phyloP scores from a whole-genome alignment of 2,113 vertebrate species.

The Oryzias celebensis region DNA sequence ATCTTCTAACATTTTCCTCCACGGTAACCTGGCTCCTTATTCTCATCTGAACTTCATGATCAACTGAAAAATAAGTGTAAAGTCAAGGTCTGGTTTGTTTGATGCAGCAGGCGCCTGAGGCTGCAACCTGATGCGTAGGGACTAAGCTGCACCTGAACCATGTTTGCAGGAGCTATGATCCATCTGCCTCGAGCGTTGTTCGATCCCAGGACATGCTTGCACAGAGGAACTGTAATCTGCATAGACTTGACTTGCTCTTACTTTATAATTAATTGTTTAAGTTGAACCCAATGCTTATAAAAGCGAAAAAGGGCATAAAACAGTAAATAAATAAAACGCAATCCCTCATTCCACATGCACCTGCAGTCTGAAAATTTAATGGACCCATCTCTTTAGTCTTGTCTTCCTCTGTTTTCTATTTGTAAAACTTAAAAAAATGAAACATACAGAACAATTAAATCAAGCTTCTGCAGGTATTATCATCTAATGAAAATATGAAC shows the following conservation, averaged over 20 bases:
- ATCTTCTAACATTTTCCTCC: neutral
- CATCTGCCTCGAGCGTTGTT: constrained; percentile 42
- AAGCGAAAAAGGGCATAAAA: neutral
- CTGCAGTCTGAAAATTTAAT: constrained; percentile 24
- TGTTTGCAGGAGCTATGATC: constrained; percentile 32
- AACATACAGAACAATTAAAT: constrained; percentile 75
- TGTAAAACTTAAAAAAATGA: constrained; percentile 49
- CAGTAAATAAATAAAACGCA: constrained; percentile 12
- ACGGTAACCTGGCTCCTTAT: constrained; percentile 1
- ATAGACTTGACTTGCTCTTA: constrained; percentile 14
- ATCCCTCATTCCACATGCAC: constrained; percentile 8
- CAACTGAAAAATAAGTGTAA: constrained; percentile 4
- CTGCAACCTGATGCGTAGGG: constrained; percentile 36
- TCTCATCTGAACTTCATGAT: constrained; percentile 5
- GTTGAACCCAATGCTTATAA: neutral
- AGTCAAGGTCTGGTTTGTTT: constrained; percentile 31
- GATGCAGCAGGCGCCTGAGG: constrained; percentile 17
- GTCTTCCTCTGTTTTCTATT: constrained; percentile 31
- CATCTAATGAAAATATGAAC: constrained; percentile 64
- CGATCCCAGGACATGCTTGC: constrained; percentile 50
- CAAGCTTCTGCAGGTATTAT: constrained; percentile 78
- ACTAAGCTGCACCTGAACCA: constrained; percentile 48
- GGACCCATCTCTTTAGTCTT: constrained; percentile 24
- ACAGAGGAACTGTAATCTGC: constrained; percentile 35
- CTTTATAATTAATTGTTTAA: neutral